Evolutionary conservation across 2,113 vertebrate species (phyloP), one percentile per base, ranked within the genome.

Genomic region (Oreotrochilus melanogaster): DNA sequence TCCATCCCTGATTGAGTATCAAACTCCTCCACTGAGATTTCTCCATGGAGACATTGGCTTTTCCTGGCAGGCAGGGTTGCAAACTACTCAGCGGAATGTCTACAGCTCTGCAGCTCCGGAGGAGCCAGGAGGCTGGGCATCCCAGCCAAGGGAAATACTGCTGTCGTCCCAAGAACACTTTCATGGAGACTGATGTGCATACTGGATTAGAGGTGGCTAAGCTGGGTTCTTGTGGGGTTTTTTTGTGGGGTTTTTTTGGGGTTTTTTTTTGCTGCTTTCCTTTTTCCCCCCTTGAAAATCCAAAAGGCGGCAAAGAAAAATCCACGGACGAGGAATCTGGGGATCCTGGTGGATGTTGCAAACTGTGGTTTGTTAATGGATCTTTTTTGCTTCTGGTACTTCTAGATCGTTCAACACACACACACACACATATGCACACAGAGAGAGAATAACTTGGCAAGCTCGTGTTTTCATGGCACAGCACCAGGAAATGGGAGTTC

Each of bases 111-210:
- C 56, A 96, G 86, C 93, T 96, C 62, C 16, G 73, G 96, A 96
- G 95, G 95, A 98, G 97, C 95, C 97, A 96, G 96, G 42, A 97
- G 94, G 95, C 96, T 91, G 92, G 70, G 86, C 92, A 91, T 96
- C 79, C 78, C 57, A 73, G 98, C 98, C 97, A 98, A 98, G 93
- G 97, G 97, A 98, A 98, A 98, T 97, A 98, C 84, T 72, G 93
- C 89, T 72, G 87, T 94, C 67, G 86, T 96, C 96, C 95, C 96
- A 91, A 93, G 95, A 97, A 97, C 94, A 75, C 53, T 93, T 97
- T 97, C 96, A 96, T 73, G 31, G 96, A 95, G 95, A 86, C 94
- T 69, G 72, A 66, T 90, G 91, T 92, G 81, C 90, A 93, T 43
- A 54, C 80, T 73, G 95, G 92, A 93, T 82, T 81, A 97, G 69